Percentiles rank a stretch among this genome's conserved stretches.
Evolutionary conservation across 2,113 vertebrate species (phyloP).

Genomic region (Ictalurus furcatus): DNA sequence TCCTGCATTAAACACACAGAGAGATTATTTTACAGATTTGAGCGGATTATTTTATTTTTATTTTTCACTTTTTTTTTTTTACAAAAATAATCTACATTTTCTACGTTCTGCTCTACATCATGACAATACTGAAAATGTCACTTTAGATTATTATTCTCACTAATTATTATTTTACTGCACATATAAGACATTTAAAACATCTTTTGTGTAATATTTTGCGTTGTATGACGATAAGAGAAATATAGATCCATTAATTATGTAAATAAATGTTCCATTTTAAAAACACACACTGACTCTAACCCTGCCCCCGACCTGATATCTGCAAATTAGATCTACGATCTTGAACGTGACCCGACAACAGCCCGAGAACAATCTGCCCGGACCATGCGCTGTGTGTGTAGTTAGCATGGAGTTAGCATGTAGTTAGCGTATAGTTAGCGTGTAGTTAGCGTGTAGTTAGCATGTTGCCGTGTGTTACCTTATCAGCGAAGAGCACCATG

Average conservation of each 20-base stretch:
- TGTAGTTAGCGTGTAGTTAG: neutral
- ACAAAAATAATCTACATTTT: neutral
- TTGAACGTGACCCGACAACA: neutral
- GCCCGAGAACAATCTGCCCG: neutral
- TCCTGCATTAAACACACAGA: constrained; percentile 72
- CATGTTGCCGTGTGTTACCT: constrained; percentile 70
- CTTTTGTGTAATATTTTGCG: neutral
- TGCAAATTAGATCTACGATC: neutral
- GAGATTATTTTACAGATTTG: neutral
- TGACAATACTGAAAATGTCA: neutral
- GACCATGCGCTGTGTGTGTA: neutral
- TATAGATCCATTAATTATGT: neutral
- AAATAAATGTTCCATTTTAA: neutral
- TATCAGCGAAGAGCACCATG: constrained; percentile 94
- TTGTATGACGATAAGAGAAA: neutral
- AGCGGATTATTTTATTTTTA: neutral
- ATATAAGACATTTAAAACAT: neutral
- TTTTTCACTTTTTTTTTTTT: neutral
- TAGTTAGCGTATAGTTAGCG: neutral
- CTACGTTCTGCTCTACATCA: neutral
- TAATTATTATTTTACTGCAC: neutral
- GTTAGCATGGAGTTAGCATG: neutral
- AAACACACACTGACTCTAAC: neutral
- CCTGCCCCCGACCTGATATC: neutral
- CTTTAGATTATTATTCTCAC: neutral